Evolutionary conservation across 92 coral and sea anemone species (phyloP).

Genomic region (Phenganax marumi): DNA sequence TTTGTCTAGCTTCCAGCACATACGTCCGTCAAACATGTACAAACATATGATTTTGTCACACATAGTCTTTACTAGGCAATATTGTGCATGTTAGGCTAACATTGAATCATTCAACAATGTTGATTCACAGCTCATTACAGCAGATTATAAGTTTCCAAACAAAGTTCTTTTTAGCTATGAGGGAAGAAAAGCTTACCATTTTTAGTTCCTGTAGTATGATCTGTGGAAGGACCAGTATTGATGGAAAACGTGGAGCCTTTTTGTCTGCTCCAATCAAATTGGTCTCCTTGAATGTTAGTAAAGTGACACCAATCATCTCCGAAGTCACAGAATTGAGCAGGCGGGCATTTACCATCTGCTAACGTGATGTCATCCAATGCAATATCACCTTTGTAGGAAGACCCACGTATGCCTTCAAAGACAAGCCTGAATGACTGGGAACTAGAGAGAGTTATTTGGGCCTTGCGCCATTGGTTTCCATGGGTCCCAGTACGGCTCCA

Average conservation of each 20-base stretch:
- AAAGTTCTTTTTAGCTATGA: background rate
- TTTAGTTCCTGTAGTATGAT: constrained; percentile 87
- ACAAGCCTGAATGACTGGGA: constrained; percentile 68
- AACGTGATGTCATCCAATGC: constrained; percentile 85
- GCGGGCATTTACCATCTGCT: constrained; percentile 83
- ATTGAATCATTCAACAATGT: too few species aligned
- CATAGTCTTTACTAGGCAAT: too few species aligned
- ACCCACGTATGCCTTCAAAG: constrained; percentile 84
- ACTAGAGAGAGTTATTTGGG: constrained; percentile 77
- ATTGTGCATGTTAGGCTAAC: too few species aligned
- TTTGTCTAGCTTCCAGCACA: background rate
- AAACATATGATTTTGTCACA: too few species aligned
- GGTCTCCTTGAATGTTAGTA: constrained; percentile 71
- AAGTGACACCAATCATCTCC: constrained; percentile 77
- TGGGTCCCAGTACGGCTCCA: constrained; percentile 95
- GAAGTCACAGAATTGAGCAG: constrained; percentile 77
- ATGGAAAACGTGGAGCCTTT: constrained; percentile 79
- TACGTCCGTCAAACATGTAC: background rate
- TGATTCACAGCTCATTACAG: background rate
- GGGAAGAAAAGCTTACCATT: constrained; percentile 65
- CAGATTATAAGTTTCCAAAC: background rate
- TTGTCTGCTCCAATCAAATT: constrained; percentile 88
- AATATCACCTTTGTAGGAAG: constrained; percentile 79
- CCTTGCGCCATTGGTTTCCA: constrained; percentile 92
- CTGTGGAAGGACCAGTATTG: constrained; percentile 79